These are phyloP conservation scores for Petrosia ficiformis DNA, from an alignment of 37 sponge, comb jelly and placozoan genomes.

Conservation along the genomic window DNA sequence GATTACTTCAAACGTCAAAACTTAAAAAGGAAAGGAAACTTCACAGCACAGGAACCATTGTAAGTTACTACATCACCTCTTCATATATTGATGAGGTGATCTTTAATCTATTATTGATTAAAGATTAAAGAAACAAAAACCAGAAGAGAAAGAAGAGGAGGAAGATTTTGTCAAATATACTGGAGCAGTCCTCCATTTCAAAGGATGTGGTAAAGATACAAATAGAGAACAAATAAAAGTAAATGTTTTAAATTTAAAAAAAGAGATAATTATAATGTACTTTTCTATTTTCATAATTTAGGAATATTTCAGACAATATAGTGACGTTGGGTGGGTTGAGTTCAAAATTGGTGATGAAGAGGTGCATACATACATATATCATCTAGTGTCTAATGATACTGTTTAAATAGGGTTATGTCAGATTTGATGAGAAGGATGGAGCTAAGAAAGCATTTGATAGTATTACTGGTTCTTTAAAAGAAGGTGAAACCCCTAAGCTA, in stretches of 20 bases:
- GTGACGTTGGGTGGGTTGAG: conserved; percentile 66
- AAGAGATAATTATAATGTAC: neutral
- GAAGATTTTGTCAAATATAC: neutral
- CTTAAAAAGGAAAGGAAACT: conserved; percentile 27
- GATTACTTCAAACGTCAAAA: conserved; percentile 47
- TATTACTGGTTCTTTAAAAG: conserved; percentile 15
- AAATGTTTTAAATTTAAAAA: neutral
- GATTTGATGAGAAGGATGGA: conserved; percentile 60
- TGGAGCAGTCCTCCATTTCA: conserved; percentile 48
- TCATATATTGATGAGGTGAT: too few relatives aligned
- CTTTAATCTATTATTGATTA: too few relatives aligned
- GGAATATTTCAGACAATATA: conserved; percentile 52
- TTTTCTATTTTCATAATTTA: neutral
- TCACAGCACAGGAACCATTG: too few relatives aligned
- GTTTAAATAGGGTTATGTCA: conserved; percentile 61
- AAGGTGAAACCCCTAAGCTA: conserved; percentile 16
- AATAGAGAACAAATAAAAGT: conserved; percentile 52
- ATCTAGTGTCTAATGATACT: neutral
- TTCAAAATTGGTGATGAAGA: conserved; percentile 62
- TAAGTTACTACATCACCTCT: too few relatives aligned
- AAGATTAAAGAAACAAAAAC: too few relatives aligned
- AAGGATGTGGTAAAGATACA: conserved; percentile 37
- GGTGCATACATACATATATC: conserved; percentile 25
- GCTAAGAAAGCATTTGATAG: conserved; percentile 59
- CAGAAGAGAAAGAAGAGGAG: too few relatives aligned